phyloP scores from a whole-genome alignment of 2,797 vertebrate genomes.

The Atherinosoma microstoma region DNA sequence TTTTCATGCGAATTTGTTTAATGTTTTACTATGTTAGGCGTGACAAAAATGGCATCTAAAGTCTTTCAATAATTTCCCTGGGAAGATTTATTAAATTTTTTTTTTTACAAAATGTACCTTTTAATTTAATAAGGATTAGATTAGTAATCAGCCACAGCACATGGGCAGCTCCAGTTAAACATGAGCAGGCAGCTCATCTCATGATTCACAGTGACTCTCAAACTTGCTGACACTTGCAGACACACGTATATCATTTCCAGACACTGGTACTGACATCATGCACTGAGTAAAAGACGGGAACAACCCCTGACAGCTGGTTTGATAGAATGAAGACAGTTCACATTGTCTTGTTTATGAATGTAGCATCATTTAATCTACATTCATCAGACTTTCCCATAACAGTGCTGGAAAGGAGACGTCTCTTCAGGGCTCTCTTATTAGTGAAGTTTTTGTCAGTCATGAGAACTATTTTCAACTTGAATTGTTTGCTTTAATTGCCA shows the following conservation, averaged over 20 bases:
- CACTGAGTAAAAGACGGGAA: constrained; percentile 17
- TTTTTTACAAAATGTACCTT: not conserved
- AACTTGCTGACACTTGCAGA: constrained; percentile 16
- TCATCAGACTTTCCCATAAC: constrained; percentile 18
- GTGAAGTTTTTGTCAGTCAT: not conserved
- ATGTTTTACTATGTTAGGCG: not conserved
- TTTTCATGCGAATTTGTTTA: not conserved
- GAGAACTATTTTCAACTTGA: not conserved
- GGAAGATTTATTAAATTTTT: not conserved
- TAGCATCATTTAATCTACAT: constrained; percentile 1
- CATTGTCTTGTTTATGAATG: constrained; percentile 36
- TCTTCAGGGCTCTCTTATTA: constrained; percentile 11
- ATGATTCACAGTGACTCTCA: not conserved
- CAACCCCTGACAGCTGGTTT: constrained; percentile 56
- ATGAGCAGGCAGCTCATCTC: not conserved
- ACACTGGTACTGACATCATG: constrained; percentile 51
- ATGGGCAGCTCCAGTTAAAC: not conserved
- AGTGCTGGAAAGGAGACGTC: not conserved
- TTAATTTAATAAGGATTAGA: not conserved
- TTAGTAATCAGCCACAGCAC: not conserved
- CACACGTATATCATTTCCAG: constrained; percentile 54
- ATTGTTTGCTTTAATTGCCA: not conserved
- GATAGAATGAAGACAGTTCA: constrained; percentile 20
- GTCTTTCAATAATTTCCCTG: not conserved
- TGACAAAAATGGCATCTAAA: not conserved